phyloP scores from a whole-genome alignment of 2,888 invertebrate species.

The Leuctra nigra region DNA sequence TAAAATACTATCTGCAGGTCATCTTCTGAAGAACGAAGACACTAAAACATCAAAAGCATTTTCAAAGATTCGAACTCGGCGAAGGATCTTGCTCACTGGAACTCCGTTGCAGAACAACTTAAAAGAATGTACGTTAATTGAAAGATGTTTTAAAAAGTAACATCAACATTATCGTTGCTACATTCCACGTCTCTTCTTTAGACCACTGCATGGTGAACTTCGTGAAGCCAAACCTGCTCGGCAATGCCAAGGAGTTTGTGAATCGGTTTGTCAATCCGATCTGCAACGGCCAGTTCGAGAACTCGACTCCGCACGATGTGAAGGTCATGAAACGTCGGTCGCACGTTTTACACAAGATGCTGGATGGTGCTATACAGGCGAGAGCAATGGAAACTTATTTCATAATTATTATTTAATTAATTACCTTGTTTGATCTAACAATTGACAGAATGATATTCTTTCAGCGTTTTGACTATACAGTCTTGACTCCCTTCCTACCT shows the following conservation, averaged over 20 bases:
- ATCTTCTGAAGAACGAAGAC: constrained; percentile 90
- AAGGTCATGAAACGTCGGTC: constrained; percentile 88
- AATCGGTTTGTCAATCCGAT: constrained; percentile 97
- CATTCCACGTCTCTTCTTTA: constrained; percentile 35
- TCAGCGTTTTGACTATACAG: constrained; percentile 82
- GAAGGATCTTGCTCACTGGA: constrained; percentile 93
- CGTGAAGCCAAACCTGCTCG: constrained; percentile 89
- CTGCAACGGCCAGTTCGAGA: constrained; percentile 90
- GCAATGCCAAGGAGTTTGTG: constrained; percentile 85
- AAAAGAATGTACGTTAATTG: constrained; percentile 75
- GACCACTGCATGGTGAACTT: constrained; percentile 99
- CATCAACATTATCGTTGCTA: not conserved
- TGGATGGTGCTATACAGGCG: constrained; percentile 87
- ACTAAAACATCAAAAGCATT: constrained; percentile 85
- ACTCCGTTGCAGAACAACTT: constrained; percentile 98
- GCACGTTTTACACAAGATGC: constrained; percentile 88
- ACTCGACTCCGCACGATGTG: constrained; percentile 89
- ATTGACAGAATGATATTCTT: too few species aligned
- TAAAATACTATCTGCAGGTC: too few species aligned
- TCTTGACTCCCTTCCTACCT: constrained; percentile 88
- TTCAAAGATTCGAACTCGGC: constrained; percentile 66
- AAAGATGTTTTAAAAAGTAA: too few species aligned
- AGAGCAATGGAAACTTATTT: constrained; percentile 2
- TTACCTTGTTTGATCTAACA: too few species aligned
- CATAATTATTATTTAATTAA: too few species aligned